Evolutionary conservation across 2,888 invertebrate species (phyloP), one percentile per base, ranked within the genome.

Genomic region (Pecten maximus): DNA sequence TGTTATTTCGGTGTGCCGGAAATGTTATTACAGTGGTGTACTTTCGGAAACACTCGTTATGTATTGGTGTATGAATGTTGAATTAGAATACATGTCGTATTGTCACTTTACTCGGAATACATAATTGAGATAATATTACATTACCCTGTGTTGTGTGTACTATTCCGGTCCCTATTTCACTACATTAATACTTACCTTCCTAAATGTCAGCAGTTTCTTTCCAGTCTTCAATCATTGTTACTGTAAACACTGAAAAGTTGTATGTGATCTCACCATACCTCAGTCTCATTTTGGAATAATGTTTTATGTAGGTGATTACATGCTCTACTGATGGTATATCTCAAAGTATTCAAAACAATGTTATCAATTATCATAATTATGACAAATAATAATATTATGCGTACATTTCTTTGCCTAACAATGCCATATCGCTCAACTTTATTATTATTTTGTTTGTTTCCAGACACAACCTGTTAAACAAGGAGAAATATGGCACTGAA

Each of bases 1-100:
- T 74, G 74, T 28, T 74, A 74, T 74, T 74, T 74, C 74, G 28
- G 74, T 74, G 74, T 6, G 74, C 74, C 74, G 74, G 74, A 74
- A 74, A 74, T 74, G 74, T 74, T 74, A 35, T 74, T 74, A 74
- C 74, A 35, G 12, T 10, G 23, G 35, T 12, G 74, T 74, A 74
- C 74, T 74, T 74, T 74, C 74, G 74, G 74, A 74, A 74, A 28
- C 10, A 28, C 35, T 74, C 74, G 4, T 35, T 74, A 74, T 74
- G 74, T 35, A 74, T 74, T 74, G 10, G 28, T 6, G 74, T 74
- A 74, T 74, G 28, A 60, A n/a, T 60, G 60, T 19, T 60, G n/a
- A 23, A 60, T 60, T 60, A n/a, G 15, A 10, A 35, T 74, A 10
- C 74, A 74, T 74, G 28, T 15, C 74, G 15, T 74, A 10, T 23